These are phyloP conservation scores for crab-eating macaque (Macaca fascicularis) DNA, from an alignment of 2,113 vertebrate species.

Conservation along the genomic window T2T-MFA8v1.1 NC_088375.1:2285501-2286000, in stretches of 20 bases:
- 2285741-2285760: neutral
- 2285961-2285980: neutral
- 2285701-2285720: neutral
- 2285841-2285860: neutral
- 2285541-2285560: neutral
- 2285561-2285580: neutral
- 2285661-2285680: neutral
- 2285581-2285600: neutral
- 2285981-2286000: neutral
- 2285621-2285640: neutral
- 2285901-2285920: neutral
- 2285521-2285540: rapidly evolving
- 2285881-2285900: neutral
- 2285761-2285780: neutral
- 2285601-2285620: neutral
- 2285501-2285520: no score
- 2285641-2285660: neutral
- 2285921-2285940: neutral
- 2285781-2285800: neutral
- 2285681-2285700: neutral
- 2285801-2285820: neutral
- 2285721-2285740: neutral
- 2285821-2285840: neutral
- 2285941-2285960: neutral
- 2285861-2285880: neutral